Base-by-base conservation (phyloP, 1,140 invertebrate genomes). In the Harpegnathos saltator region DNA sequence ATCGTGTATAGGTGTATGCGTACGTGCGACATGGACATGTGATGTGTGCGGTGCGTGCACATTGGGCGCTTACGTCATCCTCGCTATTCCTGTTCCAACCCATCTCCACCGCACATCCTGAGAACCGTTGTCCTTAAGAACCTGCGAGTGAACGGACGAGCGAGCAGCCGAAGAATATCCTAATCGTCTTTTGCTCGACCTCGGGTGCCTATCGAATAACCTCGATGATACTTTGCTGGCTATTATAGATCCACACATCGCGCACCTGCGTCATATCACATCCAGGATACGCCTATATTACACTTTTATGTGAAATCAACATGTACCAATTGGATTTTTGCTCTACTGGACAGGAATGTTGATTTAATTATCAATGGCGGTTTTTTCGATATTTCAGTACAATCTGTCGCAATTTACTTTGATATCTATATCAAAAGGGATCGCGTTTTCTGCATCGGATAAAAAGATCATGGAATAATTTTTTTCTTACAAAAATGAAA, bases 21-120 rank as follows among this genome's bases (percentile, higher is more conserved):
- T 59, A 3, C 5, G n/a, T 14, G 19, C 1, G 50, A 61, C 19
- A 33, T 1, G 29, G 1, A 9, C 38, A 9, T 11, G 38, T 5
- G n/a, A 38, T 52, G 66, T 61, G 38, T 62, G 59, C n/a, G 84
- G 33, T 22, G 24, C 17, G 65, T 74, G 59, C 73, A 80, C 69
- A 87, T 89, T 80, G 82, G 89, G 75, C 74, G 89, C 88, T 91
- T 91, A 89, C 90, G 90, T 91, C 90, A 91, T 77, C 82, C 72
- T 83, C 54, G 89, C 85, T 89, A 90, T 91, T 91, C 88, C 89
- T 90, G 89, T 90, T 89, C 82, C 84, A 89, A 63, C 61, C 80
- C 74, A 86, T 90, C 89, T 84, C 62, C 71, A 38, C 1, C 82
- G 65, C 62, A 50, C 26, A 77, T 85, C 82, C 75, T 87, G 63